phyloP scores from a whole-genome alignment of 1,140 invertebrate genomes.

The Holcopasites calliopsidis region DNA sequence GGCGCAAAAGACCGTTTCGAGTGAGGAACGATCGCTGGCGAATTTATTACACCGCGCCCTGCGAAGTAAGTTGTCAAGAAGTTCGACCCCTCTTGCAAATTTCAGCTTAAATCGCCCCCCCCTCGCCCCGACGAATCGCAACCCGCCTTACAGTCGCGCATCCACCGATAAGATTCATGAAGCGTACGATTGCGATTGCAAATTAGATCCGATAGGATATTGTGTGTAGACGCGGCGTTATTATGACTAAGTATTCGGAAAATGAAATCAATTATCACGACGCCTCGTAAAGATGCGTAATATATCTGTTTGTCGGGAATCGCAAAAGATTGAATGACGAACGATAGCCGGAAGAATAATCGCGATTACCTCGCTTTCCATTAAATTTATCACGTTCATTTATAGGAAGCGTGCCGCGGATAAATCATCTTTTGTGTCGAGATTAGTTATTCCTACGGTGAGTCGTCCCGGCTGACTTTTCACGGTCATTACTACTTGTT shows the following conservation, averaged over 20 bases:
- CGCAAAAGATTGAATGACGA: background rate
- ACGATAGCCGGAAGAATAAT: background rate
- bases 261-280: background rate
- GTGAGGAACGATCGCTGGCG: constrained; percentile 17
- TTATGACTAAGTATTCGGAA: background rate
- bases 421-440: constrained; percentile 4
- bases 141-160: background rate
- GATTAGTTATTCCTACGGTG: constrained; percentile 8
- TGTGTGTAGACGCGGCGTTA: background rate
- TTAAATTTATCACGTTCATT: background rate
- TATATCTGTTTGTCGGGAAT: background rate
- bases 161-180: constrained; percentile 25
- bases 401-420: background rate
- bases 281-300: background rate
- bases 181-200: background rate
- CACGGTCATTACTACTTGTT: constrained; percentile 27
- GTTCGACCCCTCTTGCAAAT: constrained; percentile 22
- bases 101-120: constrained; percentile 3
- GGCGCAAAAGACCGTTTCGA: constrained; percentile 40
- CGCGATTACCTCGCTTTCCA: background rate
- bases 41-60: constrained; percentile 30
- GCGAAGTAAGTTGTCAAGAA: constrained; percentile 35
- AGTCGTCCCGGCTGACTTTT: constrained; percentile 17
- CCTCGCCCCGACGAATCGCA: background rate
- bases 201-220: background rate